phyloP scores from a whole-genome alignment of 2,888 invertebrate genomes.

The Fragum sueziense region DNA sequence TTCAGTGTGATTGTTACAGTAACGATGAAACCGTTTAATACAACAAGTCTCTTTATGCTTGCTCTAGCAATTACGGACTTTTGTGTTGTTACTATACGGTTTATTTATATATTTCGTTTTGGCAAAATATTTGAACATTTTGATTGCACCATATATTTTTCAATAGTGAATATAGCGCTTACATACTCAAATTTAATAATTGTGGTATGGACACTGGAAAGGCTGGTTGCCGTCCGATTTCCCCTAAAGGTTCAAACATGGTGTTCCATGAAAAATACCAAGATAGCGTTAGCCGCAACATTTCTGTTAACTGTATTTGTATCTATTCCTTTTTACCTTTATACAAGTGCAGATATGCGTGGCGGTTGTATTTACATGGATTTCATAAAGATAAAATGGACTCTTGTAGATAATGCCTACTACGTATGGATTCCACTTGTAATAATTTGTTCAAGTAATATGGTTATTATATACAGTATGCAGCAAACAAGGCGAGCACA shows the following conservation, averaged over 20 bases:
- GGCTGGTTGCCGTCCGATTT: conserved; percentile 19
- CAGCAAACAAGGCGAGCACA: background rate
- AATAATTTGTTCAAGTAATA: background rate
- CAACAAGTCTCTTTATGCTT: conserved; percentile 18
- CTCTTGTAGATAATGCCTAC: conserved; percentile 3
- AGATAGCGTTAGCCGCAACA: background rate
- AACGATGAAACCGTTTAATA: conserved; percentile 19
- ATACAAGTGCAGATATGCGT: background rate
- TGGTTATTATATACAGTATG: conserved; percentile 1
- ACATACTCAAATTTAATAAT: conserved; percentile 9
- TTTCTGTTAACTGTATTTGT: background rate
- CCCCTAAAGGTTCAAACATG: conserved; percentile 1
- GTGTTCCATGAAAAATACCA: conserved; percentile 14
- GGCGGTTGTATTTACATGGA: background rate
- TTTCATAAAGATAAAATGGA: background rate
- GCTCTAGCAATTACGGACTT: conserved; percentile 8
- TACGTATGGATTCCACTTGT: conserved; percentile 15
- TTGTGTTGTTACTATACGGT: background rate
- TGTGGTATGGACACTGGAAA: conserved; percentile 13
- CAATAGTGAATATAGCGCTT: background rate
- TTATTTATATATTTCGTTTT: background rate
- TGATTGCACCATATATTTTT: background rate
- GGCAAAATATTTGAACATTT: background rate
- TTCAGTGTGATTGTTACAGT: background rate
- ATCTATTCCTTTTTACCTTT: background rate